Conservation (phyloP, 2,797 vertebrate genomes). For the Dendrocincla fuliginosa region DNA sequence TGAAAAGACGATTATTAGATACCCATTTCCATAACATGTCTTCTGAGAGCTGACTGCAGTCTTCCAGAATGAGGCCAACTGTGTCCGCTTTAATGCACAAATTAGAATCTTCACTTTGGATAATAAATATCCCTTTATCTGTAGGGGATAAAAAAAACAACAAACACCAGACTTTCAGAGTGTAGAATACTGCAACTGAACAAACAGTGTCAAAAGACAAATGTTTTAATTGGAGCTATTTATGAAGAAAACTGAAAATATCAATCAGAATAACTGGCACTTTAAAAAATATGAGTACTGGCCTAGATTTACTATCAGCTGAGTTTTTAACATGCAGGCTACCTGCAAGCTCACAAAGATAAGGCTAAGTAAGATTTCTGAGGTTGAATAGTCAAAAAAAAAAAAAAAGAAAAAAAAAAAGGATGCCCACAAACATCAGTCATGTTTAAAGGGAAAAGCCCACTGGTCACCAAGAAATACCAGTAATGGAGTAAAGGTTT, state of each 20-base stretch:
- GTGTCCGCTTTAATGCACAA: constrained; percentile 81
- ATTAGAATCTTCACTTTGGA: constrained; percentile 82
- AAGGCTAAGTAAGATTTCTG: background rate
- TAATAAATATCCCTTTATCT: constrained; percentile 88
- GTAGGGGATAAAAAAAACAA: background rate
- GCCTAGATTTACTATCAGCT: background rate
- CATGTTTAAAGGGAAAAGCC: background rate
- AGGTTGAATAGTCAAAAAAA: background rate
- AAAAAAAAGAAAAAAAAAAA: background rate
- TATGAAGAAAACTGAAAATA: background rate
- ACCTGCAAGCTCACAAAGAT: background rate
- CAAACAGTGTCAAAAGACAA: background rate
- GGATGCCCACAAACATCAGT: background rate
- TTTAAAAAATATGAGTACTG: background rate
- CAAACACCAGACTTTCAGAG: background rate
- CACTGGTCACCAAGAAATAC: background rate
- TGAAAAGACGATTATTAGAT: constrained; percentile 87
- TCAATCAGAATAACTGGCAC: background rate
- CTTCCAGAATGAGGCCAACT: constrained; percentile 79
- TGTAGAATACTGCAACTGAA: background rate
- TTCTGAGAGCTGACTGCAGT: constrained; percentile 79
- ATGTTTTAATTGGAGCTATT: background rate
- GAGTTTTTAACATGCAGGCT: background rate
- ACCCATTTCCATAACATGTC: constrained; percentile 96
- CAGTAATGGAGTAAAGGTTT: background rate